These are phyloP conservation scores for Antedon mediterranea DNA, from an alignment of 53 echinoderm and acorn worm species.

Conservation along the genomic window DNA sequence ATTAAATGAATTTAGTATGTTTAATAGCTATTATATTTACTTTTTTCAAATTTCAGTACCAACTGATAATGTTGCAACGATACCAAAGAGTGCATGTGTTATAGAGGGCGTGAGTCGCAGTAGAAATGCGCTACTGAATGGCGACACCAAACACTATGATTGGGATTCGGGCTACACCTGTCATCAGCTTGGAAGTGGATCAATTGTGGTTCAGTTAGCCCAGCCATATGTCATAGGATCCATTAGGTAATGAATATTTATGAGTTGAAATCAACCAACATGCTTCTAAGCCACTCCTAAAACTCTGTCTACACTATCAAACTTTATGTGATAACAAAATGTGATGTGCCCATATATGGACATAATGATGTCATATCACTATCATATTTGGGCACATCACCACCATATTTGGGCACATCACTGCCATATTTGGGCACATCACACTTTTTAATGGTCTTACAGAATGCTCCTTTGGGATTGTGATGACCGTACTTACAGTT, in stretches of 20 bases:
- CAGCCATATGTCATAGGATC: conserved; percentile 82
- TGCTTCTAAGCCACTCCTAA: too few species aligned
- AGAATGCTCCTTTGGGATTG: conserved; percentile 97
- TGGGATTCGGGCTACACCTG: conserved; percentile 99
- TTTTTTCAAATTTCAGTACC: conserved; percentile 62
- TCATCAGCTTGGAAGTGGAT: conserved; percentile 94
- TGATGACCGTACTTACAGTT: conserved; percentile 93
- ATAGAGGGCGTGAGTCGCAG: conserved; percentile 96
- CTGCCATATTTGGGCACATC: neutral
- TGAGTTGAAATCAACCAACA: neutral
- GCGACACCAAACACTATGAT: conserved; percentile 98
- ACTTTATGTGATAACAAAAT: too few species aligned
- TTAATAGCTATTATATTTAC: neutral
- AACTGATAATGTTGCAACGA: conserved; percentile 86
- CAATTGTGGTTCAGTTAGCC: conserved; percentile 90
- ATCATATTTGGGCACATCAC: too few species aligned
- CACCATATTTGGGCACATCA: too few species aligned
- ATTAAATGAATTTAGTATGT: neutral
- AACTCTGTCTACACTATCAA: too few species aligned
- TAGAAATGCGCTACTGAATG: conserved; percentile 86
- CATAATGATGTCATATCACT: too few species aligned
- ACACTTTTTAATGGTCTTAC: neutral
- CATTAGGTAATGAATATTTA: conserved; percentile 43
- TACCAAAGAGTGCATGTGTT: conserved; percentile 77
- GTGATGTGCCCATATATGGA: too few species aligned